Evolutionary conservation across 2,888 invertebrate genomes (phyloP), one percentile per base, ranked within the genome.

Genomic region (Ecliptopera silaceata): DNA sequence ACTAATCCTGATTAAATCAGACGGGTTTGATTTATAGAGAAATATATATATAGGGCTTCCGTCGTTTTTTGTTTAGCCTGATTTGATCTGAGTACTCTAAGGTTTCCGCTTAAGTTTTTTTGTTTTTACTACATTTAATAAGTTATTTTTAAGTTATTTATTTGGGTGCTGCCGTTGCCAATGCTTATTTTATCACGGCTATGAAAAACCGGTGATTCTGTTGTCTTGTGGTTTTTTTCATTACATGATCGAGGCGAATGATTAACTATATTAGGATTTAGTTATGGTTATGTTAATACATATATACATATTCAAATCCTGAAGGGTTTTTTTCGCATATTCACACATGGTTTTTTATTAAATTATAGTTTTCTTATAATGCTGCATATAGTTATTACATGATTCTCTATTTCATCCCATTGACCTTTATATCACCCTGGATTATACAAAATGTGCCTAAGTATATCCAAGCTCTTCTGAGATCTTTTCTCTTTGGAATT

Each of bases 401-500:
- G 13, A 15, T 15, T 15, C 5, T 13, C 34, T 34, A 12, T 34
- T 13, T 15, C 15, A 15, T 8, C 13, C 34, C 8, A 34, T 15
- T 36, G 15, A 36, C 15, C 36, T 36, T 36, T 36, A 36, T 12
- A 15, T 15, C 15, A 10, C 15, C 8, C 15, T 46, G 34, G 11
- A 13, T 32, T 47, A 39, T 48, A 48, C 10, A 31, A 48, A 41
- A 48, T 48, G 48, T 39, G 39, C 38, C 48, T 39, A n/a, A n/a
- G 15, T 26, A 34, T 45, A 4, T 36, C 13, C 20, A 13, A 6
- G 32, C 22, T 18, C n/a, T 18, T 31, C 31, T 17, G 29, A 18
- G 38, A 39, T 29, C 29, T 17, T 46, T 17, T 3, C n/a, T 26
- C 20, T 45, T 18, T 13, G 22, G 8, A 20, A 18, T 34, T 41